A percentile compares a stretch with the other conserved stretches of the same genome.
Evolutionary conservation across 2,888 invertebrate species (phyloP).

Genomic region (Luffia ferchaultella): DNA sequence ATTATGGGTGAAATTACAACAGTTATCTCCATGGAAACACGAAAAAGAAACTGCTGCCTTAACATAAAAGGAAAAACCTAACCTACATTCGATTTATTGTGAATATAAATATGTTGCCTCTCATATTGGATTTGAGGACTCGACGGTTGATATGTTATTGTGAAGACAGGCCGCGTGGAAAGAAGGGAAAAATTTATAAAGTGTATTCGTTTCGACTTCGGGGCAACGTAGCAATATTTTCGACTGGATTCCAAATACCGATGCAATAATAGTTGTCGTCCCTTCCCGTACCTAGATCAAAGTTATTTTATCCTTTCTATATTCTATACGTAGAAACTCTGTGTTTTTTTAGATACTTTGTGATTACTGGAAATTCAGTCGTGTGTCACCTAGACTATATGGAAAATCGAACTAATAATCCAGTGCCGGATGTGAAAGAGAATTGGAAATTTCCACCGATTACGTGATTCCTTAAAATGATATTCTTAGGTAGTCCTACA

Average conservation of each 20-base stretch:
- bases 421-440: no score
- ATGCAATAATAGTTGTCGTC: background rate
- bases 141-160: background rate
- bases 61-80: background rate
- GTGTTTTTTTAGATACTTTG: no score
- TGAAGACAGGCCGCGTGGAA: background rate
- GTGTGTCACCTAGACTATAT: no score
- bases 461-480: no score
- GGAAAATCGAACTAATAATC: no score
- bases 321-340: no score
- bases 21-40: no score
- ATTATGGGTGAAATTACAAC: no score
- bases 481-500: no score
- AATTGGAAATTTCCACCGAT: no score
- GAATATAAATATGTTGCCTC: conserved; percentile 6
- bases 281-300: background rate
- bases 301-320: no score
- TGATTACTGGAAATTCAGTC: no score
- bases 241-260: background rate
- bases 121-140: conserved; percentile 5
- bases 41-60: background rate
- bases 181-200: background rate
- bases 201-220: background rate
- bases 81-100: conserved; percentile 4
- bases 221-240: background rate